Percentiles rank a stretch among this genome's conserved stretches.
phyloP scores from a whole-genome alignment of 2,888 invertebrate genomes.

The Euplagia quadripunctaria region DNA sequence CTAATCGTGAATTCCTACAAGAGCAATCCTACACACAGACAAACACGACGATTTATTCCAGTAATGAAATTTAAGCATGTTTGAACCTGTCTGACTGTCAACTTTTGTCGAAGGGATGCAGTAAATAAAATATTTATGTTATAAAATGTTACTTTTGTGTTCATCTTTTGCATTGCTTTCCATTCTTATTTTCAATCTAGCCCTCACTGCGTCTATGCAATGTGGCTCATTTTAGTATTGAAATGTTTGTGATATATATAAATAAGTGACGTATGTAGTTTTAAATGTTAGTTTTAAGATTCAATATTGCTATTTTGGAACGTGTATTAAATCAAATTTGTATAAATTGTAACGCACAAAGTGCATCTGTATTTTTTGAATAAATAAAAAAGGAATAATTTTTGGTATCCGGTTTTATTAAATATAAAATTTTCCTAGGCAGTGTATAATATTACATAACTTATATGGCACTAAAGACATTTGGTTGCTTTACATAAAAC shows the following conservation, averaged over 20 bases:
- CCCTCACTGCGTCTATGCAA: neutral
- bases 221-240: constrained; percentile 41
- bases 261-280: constrained; percentile 38
- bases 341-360: constrained; percentile 43
- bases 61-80: too few species aligned
- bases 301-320: constrained; percentile 24
- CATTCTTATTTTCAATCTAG: neutral
- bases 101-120: too few species aligned
- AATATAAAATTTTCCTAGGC: neutral
- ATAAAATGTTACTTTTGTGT: too few species aligned
- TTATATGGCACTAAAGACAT: too few species aligned
- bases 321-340: constrained; percentile 18
- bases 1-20: too few species aligned
- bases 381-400: constrained; percentile 11
- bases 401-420: constrained; percentile 1
- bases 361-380: constrained; percentile 46
- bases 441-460: too few species aligned
- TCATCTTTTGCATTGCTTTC: neutral
- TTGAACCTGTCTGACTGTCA: too few species aligned
- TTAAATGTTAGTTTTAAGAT: constrained; percentile 21
- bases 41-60: too few species aligned
- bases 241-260: constrained; percentile 56
- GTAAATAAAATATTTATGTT: too few species aligned
- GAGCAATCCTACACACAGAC: too few species aligned
- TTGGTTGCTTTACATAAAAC: too few species aligned